A percentile compares a stretch with the other conserved stretches of the same genome.
Evolutionary conservation across 2,113 vertebrate genomes (phyloP).

Genomic region (Cheilinus undulatus): DNA sequence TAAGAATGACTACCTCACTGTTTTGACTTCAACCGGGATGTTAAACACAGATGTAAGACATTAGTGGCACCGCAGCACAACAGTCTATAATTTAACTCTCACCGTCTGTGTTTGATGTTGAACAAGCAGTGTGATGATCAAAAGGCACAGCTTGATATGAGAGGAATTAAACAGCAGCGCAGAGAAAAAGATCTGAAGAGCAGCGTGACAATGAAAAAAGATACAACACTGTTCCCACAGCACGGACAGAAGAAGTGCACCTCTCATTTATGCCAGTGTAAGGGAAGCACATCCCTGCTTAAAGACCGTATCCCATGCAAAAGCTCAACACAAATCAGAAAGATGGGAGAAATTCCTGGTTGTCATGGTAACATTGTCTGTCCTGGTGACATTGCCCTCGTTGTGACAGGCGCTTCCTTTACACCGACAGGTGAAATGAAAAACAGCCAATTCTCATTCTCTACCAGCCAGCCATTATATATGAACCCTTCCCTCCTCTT

Average conservation of each 20-base stretch:
- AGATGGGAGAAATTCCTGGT: slow-evolving; percentile 19
- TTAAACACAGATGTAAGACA: slow-evolving; percentile 55
- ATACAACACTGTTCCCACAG: slow-evolving; percentile 14
- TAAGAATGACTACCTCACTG: slow-evolving; percentile 26
- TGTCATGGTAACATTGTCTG: slow-evolving; percentile 69
- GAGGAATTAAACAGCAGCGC: slow-evolving; percentile 21
- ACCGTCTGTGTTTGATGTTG: slow-evolving; percentile 48
- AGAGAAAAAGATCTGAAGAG: slow-evolving; percentile 4
- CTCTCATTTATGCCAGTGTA: slow-evolving; percentile 24
- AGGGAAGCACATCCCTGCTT: slow-evolving; percentile 1
- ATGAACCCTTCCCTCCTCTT: slow-evolving; percentile 34
- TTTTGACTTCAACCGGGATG: slow-evolving; percentile 43
- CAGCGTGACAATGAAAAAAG: slow-evolving; percentile 3
- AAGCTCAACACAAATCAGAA: slow-evolving; percentile 38
- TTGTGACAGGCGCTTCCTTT: slow-evolving; percentile 62
- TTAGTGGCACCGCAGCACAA: slow-evolving; percentile 18
- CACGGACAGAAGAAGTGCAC: slow-evolving; percentile 3
- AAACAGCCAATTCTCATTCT: slow-evolving; percentile 68
- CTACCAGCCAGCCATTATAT: slow-evolving; percentile 55
- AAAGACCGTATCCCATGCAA: slow-evolving; percentile 31
- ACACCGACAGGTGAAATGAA: slow-evolving; percentile 71
- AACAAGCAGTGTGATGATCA: slow-evolving; percentile 58
- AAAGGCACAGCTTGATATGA: slow-evolving; percentile 52
- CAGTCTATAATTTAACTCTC: slow-evolving; percentile 45
- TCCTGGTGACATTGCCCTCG: slow-evolving; percentile 56